A percentile compares a stretch with the other conserved stretches of the same genome.
Conservation (phyloP, 35 echinoderm and acorn worm species). For the Amphiura filiformis region DNA sequence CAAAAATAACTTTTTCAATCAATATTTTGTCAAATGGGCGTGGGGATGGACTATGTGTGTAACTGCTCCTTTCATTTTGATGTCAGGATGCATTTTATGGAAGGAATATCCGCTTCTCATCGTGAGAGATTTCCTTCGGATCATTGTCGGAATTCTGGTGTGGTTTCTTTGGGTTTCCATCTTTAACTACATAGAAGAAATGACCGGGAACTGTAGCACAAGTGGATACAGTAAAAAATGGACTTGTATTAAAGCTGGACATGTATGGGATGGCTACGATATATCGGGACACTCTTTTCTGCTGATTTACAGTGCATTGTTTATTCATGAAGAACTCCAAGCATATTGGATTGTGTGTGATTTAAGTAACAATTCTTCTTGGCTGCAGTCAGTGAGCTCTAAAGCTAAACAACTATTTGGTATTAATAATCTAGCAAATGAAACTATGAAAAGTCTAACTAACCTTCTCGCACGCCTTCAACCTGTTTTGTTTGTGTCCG, state of each 20-base stretch:
- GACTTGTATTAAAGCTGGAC: slow-evolving; percentile 21
- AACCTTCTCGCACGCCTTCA: background rate
- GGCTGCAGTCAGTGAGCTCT: background rate
- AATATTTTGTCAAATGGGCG: slow-evolving; percentile 70
- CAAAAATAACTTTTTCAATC: slow-evolving; percentile 64
- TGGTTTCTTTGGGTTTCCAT: slow-evolving; percentile 72
- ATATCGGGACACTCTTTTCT: slow-evolving; percentile 81
- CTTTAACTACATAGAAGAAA: slow-evolving; percentile 51
- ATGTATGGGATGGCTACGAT: slow-evolving; percentile 58
- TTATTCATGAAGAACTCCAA: slow-evolving; percentile 65
- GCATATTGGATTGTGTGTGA: slow-evolving; percentile 23
- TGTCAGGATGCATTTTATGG: background rate
- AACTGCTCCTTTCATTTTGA: slow-evolving; percentile 38
- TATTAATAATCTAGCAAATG: background rate
- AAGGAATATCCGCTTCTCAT: slow-evolving; percentile 23
- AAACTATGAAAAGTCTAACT: background rate
- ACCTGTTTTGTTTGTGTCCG: background rate
- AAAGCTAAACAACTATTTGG: background rate
- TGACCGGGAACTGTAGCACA: slow-evolving; percentile 40
- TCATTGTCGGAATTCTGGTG: slow-evolving; percentile 31
- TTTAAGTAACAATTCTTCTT: background rate
- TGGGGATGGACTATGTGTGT: slow-evolving; percentile 80
- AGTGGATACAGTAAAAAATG: slow-evolving; percentile 1
- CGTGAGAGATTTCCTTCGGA: background rate
- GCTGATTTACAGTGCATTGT: slow-evolving; percentile 47